Conservation (phyloP, 2,113 vertebrate species). For the Barbus barbus region DNA sequence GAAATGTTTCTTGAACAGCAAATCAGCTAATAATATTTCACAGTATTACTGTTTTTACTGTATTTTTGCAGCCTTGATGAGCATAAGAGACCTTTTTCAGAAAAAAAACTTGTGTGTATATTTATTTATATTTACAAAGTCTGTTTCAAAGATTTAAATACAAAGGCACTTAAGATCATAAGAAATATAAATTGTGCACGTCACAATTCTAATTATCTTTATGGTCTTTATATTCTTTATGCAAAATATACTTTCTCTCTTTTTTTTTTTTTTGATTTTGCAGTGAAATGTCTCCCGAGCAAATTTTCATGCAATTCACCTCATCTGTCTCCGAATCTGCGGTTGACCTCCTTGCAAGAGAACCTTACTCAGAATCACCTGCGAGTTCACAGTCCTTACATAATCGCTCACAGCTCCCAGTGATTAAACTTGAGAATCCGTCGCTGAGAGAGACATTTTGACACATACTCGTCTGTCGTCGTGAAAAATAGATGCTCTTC, state of each 20-base stretch:
- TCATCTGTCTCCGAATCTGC: background rate
- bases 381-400: constrained; percentile 8
- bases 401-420: constrained; percentile 29
- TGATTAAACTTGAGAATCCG: constrained; percentile 35
- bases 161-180: background rate
- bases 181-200: background rate
- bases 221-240: background rate
- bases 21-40: no score
- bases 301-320: background rate
- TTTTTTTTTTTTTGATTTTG: background rate
- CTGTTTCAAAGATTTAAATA: no score
- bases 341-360: background rate
- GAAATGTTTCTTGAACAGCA: no score
- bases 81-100: background rate
- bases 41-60: background rate
- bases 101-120: no score
- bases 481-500: constrained; percentile 39
- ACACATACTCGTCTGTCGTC: constrained; percentile 35
- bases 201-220: background rate
- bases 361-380: constrained; percentile 26
- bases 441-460: constrained; percentile 30
- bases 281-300: background rate
- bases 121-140: no score
- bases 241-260: background rate
- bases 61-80: background rate